These are phyloP conservation scores for Amphiprion ocellaris DNA, from an alignment of 2,113 vertebrate genomes.

Conservation along the genomic window DNA sequence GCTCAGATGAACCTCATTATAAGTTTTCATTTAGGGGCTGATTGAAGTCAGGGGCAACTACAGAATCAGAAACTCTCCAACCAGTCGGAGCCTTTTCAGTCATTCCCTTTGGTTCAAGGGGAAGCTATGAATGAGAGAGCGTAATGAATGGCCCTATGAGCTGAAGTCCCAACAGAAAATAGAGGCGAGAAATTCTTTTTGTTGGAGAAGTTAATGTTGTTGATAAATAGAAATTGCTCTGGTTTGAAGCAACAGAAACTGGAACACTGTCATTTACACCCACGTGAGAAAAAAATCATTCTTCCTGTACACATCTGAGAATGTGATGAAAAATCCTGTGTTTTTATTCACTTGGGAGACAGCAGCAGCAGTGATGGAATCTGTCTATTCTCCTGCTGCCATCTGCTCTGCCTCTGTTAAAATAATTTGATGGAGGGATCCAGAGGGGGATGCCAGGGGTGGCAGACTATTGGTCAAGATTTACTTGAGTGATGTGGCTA, in stretches of 20 bases:
- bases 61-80: conserved; percentile 61
- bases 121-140: conserved; percentile 40
- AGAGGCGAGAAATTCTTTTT: neutral
- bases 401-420: conserved; percentile 36
- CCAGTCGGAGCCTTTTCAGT: conserved; percentile 66
- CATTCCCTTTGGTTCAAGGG: conserved; percentile 69
- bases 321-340: neutral
- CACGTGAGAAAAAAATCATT: neutral
- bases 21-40: conserved; percentile 77
- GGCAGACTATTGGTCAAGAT: too few relatives aligned
- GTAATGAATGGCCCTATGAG: conserved; percentile 54
- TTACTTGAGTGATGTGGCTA: too few relatives aligned
- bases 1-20: conserved; percentile 69
- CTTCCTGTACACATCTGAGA: conserved; percentile 1
- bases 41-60: conserved; percentile 66
- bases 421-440: conserved; percentile 41
- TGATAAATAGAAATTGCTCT: conserved; percentile 17
- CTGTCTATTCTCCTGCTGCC: conserved; percentile 19
- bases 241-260: conserved; percentile 21
- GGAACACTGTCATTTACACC: conserved; percentile 5
- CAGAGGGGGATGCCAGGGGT: neutral
- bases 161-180: conserved; percentile 16
- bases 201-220: conserved; percentile 12
- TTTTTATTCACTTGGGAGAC: conserved; percentile 27
- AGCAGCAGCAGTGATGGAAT: neutral